A percentile compares a stretch with the other conserved stretches of the same genome.
phyloP scores from a whole-genome alignment of 2,888 invertebrate species.

The Tortrix viridana region DNA sequence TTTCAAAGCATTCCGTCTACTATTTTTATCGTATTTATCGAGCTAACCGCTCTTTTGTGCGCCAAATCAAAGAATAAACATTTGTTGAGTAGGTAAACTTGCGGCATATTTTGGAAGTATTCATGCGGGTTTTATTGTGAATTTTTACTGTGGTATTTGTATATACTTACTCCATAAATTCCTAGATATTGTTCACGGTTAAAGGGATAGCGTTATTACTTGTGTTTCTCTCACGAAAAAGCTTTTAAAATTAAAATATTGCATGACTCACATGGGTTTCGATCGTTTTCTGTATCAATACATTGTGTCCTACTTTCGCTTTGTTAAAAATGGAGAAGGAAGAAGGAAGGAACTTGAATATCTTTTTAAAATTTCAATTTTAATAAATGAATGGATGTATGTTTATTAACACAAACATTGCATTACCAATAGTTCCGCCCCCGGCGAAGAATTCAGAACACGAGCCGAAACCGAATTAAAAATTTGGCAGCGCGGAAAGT shows the following conservation, averaged over 20 bases:
- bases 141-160: neutral
- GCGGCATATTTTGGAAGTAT: neutral
- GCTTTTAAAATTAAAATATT: too few species aligned
- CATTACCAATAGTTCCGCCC: neutral
- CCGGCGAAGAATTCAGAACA: slow-evolving; percentile 1
- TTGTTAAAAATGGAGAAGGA: too few species aligned
- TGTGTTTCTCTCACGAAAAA: too few species aligned
- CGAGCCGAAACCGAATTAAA: slow-evolving; percentile 12
- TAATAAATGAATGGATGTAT: neutral
- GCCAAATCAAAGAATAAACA: slow-evolving; percentile 39
- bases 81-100: slow-evolving; percentile 24
- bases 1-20: slow-evolving; percentile 59
- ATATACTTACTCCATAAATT: neutral
- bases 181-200: too few species aligned
- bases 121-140: neutral
- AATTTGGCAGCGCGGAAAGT: slow-evolving; percentile 23
- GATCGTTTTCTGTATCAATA: too few species aligned
- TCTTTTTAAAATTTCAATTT: too few species aligned
- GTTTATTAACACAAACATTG: too few species aligned
- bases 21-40: slow-evolving; percentile 65
- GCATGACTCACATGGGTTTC: too few species aligned
- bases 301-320: too few species aligned
- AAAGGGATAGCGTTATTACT: too few species aligned
- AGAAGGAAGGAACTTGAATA: too few species aligned
- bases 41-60: slow-evolving; percentile 53